These are phyloP conservation scores for Zaprionus taronus DNA, from an alignment of 1,140 invertebrate species.

Conservation along the genomic window DNA sequence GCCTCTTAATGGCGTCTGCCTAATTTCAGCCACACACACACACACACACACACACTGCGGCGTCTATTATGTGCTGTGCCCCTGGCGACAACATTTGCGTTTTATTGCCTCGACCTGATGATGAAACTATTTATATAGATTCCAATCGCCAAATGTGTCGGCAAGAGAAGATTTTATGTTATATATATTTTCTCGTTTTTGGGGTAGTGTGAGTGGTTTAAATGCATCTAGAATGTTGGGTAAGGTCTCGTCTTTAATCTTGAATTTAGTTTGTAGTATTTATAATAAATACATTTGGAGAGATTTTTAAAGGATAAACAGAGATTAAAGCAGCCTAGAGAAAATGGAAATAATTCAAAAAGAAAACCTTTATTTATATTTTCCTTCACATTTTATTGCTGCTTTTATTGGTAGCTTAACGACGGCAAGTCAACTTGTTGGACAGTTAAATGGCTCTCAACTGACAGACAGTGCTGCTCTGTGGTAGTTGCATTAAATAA, in stretches of 20 bases:
- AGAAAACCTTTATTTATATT: background rate
- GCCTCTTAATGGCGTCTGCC: constrained; percentile 59
- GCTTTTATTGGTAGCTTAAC: background rate
- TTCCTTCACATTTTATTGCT: background rate
- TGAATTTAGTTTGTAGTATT: background rate
- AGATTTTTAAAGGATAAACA: no score
- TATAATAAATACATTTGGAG: background rate
- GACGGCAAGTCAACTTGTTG: background rate
- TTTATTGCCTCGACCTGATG: constrained; percentile 32
- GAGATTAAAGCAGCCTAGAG: no score
- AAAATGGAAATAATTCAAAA: no score
- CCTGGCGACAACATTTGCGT: constrained; percentile 33
- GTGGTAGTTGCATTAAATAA: constrained; percentile 5
- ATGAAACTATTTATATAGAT: constrained; percentile 31
- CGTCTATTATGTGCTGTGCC: constrained; percentile 3
- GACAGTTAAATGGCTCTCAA: background rate
- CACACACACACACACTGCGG: background rate
- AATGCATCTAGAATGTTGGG: background rate
- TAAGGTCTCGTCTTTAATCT: background rate
- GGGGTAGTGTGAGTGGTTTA: background rate
- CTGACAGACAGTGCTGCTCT: constrained; percentile 1
- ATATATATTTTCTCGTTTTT: background rate
- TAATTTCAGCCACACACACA: constrained; percentile 62
- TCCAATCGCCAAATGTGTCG: constrained; percentile 26
- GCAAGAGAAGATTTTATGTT: background rate